A percentile compares a stretch with the other conserved stretches of the same genome.
phyloP scores from a whole-genome alignment of 2,888 invertebrate species.

The Agriopis aurantiaria region DNA sequence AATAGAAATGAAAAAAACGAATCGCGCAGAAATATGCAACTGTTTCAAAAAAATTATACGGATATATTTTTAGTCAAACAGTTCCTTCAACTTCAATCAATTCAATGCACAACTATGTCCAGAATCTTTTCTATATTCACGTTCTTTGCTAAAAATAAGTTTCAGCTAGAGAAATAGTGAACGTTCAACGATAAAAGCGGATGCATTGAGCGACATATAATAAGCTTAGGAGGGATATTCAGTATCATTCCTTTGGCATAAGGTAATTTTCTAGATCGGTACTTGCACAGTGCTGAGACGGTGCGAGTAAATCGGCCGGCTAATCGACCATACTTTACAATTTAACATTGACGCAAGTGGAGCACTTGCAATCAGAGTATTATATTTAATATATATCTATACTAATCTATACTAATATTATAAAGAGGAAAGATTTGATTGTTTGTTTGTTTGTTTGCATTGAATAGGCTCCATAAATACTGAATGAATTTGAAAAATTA shows the following conservation, averaged over 20 bases:
- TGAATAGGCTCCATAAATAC: too few relatives aligned
- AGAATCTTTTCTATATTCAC: neutral
- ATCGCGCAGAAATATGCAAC: too few relatives aligned
- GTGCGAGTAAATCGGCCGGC: conserved; percentile 68
- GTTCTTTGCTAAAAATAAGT: conserved; percentile 55
- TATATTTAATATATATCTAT: neutral
- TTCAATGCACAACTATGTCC: too few relatives aligned
- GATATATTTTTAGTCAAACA: too few relatives aligned
- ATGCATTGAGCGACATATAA: conserved; percentile 69
- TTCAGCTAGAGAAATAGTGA: conserved; percentile 62
- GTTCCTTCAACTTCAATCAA: too few relatives aligned
- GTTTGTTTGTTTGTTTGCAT: too few relatives aligned
- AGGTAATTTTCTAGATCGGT: conserved; percentile 61
- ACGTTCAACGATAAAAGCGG: conserved; percentile 61
- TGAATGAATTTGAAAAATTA: too few relatives aligned
- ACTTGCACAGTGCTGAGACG: conserved; percentile 48
- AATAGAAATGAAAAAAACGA: neutral
- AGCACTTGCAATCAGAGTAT: conserved; percentile 38
- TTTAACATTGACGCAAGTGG: conserved; percentile 64
- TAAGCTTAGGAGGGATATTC: conserved; percentile 67
- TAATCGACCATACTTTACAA: conserved; percentile 76
- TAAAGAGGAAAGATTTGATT: too few relatives aligned
- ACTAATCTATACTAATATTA: too few relatives aligned
- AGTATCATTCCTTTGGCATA: conserved; percentile 63
- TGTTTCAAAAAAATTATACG: too few relatives aligned